Conservation (phyloP, 2,888 invertebrate genomes). For the Metacarcinus magister region DNA sequence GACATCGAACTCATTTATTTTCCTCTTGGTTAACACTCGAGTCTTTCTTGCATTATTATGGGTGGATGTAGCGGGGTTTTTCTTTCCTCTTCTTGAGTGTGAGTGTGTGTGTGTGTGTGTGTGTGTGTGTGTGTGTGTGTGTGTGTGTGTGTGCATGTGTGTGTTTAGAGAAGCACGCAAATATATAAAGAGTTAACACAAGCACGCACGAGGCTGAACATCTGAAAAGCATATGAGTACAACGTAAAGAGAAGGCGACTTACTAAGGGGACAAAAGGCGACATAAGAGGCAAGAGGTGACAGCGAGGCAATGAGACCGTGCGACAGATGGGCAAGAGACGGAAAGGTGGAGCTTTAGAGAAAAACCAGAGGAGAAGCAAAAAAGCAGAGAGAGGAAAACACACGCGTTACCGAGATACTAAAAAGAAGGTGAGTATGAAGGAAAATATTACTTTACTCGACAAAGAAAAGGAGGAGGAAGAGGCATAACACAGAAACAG, state of each 20-base stretch:
- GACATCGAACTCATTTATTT: background rate
- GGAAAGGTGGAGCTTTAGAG: background rate
- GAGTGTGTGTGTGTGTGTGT: conserved; percentile 29
- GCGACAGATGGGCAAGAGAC: background rate
- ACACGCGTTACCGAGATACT: background rate
- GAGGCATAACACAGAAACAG: background rate
- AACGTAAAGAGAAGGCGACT: background rate
- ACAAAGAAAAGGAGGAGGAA: background rate
- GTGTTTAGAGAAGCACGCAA: background rate
- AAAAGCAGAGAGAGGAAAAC: background rate
- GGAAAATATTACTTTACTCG: background rate
- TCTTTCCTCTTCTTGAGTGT: no score
- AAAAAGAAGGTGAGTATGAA: background rate
- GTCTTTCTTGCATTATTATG: background rate
- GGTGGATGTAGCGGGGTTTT: background rate
- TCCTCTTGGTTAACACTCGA: no score
- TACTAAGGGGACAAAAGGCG: background rate
- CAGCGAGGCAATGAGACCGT: background rate
- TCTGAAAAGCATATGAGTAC: background rate
- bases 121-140: conserved; percentile 52
- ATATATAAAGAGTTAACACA: background rate
- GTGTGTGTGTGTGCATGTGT: conserved; percentile 17
- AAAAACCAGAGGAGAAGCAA: background rate
- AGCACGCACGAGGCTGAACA: background rate
- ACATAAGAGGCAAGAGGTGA: background rate